A percentile compares a stretch with the other conserved stretches of the same genome.
Conservation (phyloP, 2,113 vertebrate species). For the Rhipidura dahli region DNA sequence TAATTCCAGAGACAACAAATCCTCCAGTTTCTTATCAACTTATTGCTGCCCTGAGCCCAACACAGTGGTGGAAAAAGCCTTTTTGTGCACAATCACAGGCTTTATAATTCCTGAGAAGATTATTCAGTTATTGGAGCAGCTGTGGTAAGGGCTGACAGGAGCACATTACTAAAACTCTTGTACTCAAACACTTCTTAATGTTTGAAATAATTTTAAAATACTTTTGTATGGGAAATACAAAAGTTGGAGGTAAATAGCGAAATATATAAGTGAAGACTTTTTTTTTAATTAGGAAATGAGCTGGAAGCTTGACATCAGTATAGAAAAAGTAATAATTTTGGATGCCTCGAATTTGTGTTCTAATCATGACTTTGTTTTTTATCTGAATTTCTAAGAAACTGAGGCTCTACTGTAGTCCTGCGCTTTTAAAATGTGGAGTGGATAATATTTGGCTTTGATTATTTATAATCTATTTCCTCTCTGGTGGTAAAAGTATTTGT, state of each 20-base stretch:
- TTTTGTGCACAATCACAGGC: slow-evolving; percentile 81
- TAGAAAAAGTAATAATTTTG: not conserved
- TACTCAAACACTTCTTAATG: not conserved
- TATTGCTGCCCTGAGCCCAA: slow-evolving; percentile 82
- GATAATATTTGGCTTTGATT: not conserved
- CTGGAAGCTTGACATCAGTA: not conserved
- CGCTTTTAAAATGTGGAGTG: not conserved
- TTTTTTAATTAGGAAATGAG: not conserved
- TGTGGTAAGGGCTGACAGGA: slow-evolving; percentile 76
- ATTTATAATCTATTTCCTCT: not conserved
- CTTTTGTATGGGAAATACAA: not conserved
- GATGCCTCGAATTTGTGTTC: not conserved
- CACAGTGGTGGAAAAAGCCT: slow-evolving; percentile 52
- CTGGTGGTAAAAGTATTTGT: not conserved
- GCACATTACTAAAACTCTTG: not conserved
- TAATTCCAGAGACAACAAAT: slow-evolving; percentile 76
- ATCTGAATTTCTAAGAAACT: not conserved
- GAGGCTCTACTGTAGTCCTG: not conserved
- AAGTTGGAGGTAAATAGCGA: not conserved
- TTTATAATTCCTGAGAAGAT: slow-evolving; percentile 84
- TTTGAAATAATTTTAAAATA: not conserved
- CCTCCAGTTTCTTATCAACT: slow-evolving; percentile 83
- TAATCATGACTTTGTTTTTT: not conserved
- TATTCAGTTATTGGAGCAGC: slow-evolving; percentile 75
- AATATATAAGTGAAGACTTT: not conserved